These are phyloP conservation scores for Xenopus borealis DNA, from an alignment of 2,113 vertebrate genomes.

Conservation along the genomic window DNA sequence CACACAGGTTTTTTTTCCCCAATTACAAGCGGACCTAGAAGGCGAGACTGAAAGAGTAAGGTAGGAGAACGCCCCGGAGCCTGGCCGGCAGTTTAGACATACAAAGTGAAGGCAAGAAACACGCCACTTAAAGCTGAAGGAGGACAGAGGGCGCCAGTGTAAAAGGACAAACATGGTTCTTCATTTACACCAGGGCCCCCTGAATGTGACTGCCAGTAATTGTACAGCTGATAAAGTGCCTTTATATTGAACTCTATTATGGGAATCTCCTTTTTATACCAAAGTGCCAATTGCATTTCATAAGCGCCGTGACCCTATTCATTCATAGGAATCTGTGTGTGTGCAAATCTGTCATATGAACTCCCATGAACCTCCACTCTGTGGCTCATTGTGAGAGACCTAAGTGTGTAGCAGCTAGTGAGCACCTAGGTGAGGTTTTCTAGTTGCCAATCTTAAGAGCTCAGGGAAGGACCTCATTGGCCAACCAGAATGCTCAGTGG, in stretches of 20 bases:
- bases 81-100: background rate
- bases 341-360: background rate
- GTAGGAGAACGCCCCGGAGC: background rate
- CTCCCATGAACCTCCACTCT: no score
- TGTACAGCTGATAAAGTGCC: constrained; percentile 5
- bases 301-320: background rate
- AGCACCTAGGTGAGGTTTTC: no score
- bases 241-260: background rate
- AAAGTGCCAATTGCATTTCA: no score
- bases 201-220: no score
- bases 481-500: no score
- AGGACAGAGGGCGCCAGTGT: background rate
- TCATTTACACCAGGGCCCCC: background rate
- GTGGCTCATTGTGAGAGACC: background rate
- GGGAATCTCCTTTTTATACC: no score
- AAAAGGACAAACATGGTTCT: background rate
- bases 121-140: background rate
- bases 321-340: background rate
- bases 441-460: background rate
- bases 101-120: background rate
- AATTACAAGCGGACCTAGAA: background rate
- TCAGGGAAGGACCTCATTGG: no score
- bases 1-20: background rate
- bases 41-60: background rate
- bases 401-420: no score